A percentile compares a stretch with the other conserved stretches of the same genome.
Conservation (phyloP, 2,113 vertebrate species). For the Leptodactylus fuscus region DNA sequence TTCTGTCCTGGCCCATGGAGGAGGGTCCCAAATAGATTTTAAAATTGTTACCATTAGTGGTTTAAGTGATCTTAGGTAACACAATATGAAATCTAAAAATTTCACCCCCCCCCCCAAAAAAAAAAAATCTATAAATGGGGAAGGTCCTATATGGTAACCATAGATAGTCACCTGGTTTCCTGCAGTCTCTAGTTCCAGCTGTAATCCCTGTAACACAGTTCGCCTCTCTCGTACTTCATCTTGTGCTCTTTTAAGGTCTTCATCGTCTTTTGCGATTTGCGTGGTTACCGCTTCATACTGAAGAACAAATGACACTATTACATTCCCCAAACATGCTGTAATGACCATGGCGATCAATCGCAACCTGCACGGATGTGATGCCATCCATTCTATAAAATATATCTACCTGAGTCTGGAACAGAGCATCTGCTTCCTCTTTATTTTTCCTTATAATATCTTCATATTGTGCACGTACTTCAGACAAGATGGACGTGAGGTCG, state of each 20-base stretch:
- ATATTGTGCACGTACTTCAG: constrained; percentile 79
- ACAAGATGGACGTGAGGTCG: constrained; percentile 75
- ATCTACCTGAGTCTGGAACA: constrained; percentile 81
- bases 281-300: constrained; percentile 24
- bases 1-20: too few species aligned
- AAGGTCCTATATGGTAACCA: too few species aligned
- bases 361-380: background rate
- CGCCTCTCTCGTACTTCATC: constrained; percentile 23
- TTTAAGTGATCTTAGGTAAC: too few species aligned
- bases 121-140: too few species aligned
- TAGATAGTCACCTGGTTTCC: constrained; percentile 39
- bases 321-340: background rate
- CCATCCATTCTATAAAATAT: background rate
- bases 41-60: too few species aligned
- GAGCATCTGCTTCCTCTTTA: constrained; percentile 79
- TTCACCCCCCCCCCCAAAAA: too few species aligned
- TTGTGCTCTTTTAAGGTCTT: constrained; percentile 12
- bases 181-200: constrained; percentile 37
- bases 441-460: constrained; percentile 79
- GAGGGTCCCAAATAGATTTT: too few species aligned
- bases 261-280: constrained; percentile 31
- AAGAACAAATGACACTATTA: background rate
- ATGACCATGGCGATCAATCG: background rate
- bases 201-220: constrained; percentile 21
- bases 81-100: too few species aligned